Evolutionary conservation across 2,113 vertebrate species (phyloP).

Genomic region (Pogona vitticeps): DNA sequence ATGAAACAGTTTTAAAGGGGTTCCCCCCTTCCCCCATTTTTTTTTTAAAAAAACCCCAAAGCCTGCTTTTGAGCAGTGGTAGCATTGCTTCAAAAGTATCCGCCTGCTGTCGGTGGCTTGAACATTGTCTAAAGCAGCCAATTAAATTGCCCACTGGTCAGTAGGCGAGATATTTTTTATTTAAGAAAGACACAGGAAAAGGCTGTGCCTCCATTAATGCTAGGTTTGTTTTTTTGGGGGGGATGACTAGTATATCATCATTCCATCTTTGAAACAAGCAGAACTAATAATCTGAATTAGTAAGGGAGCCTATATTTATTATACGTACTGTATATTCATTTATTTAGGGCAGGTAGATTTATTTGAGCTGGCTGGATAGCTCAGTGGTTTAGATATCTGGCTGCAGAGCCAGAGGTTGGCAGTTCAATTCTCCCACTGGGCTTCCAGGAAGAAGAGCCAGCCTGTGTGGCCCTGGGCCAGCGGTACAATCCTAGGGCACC

Average conservation of each 20-base stretch:
- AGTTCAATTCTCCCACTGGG: too few relatives aligned
- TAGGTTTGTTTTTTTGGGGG: too few relatives aligned
- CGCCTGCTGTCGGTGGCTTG: not conserved
- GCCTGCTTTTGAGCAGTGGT: not conserved
- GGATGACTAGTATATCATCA: not conserved
- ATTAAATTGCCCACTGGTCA: conserved; percentile 4
- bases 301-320: too few relatives aligned
- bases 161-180: not conserved
- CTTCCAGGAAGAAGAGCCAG: too few relatives aligned
- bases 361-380: too few relatives aligned
- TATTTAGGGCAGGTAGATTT: too few relatives aligned
- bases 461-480: too few relatives aligned
- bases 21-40: too few relatives aligned
- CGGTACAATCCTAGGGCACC: too few relatives aligned
- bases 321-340: too few relatives aligned
- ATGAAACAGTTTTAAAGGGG: not conserved
- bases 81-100: not conserved
- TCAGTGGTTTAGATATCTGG: too few relatives aligned
- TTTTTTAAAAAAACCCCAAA: not conserved
- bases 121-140: not conserved
- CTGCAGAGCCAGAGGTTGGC: too few relatives aligned
- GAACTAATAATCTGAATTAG: not conserved
- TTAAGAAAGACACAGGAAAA: not conserved
- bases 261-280: not conserved
- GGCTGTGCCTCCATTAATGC: not conserved